Evolutionary conservation across 2,888 invertebrate species (phyloP), one percentile per base, ranked within the genome.

Genomic region (Nomada fucata): DNA sequence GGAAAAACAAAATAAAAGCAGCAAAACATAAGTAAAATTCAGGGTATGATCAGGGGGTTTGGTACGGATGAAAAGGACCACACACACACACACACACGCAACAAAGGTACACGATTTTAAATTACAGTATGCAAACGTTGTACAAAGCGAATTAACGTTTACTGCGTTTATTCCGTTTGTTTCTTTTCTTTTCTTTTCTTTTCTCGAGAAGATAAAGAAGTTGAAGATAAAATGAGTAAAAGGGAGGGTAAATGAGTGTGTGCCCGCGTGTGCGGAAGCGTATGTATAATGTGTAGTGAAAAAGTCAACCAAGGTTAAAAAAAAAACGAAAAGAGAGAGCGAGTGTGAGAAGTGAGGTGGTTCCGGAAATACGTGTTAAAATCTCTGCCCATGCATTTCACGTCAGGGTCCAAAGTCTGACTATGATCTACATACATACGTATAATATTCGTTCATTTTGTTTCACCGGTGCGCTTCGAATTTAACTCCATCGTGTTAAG

Each of bases 401-500:
- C 61, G 63, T 82, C 79, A 73, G 71, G 26, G 29, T 76, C 11
- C 18, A 52, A 71, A 65, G 50, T 68, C 70, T 75, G 76, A 73
- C 75, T 50, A 68, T 76, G 44, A n/a, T 55, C 11, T 36, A 36
- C 36, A 36, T 36, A 36, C 5, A 7, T 36, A 36, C 36, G 7
- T 36, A 36, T 7, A 36, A 18, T 60, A 5, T 18, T 42, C 20
- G 60, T 57, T 47, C 15, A n/a, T 53, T 69, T 69, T 76, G 23
- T 77, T 84, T 77, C 52, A 67, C 77, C 61, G 67, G 65, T 77
- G 65, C 59, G 85, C 80, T 84, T 87, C 52, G 73, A 78, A 29
- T 76, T 87, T 82, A 79, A 50, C 44, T 57, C 18, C 20, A 57
- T 60, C 78, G 73, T 76, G 76, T 85, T 77, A 82, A 82, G 85